Percentiles rank a stretch among this genome's conserved stretches.
These are phyloP conservation scores for Myotis myotis DNA, from an alignment of 2,797 vertebrate species.

Conservation along the genomic window DNA sequence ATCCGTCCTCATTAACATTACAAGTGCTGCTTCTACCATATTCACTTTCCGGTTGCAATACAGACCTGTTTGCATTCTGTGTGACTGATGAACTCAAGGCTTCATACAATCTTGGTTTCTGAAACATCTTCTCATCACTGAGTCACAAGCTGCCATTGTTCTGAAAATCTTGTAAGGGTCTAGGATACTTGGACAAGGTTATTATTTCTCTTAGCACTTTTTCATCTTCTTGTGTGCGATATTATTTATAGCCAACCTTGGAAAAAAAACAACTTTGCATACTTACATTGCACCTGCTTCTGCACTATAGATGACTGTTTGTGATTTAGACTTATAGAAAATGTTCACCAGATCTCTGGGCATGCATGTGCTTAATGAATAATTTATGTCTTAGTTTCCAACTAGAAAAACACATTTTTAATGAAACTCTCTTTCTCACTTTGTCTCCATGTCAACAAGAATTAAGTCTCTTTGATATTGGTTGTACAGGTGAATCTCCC, in stretches of 20 bases:
- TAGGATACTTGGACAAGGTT: constrained; percentile 12
- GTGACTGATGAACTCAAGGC: not conserved
- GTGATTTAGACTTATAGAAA: constrained; percentile 57
- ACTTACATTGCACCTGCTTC: constrained; percentile 53
- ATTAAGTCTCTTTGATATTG: not conserved
- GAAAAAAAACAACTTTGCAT: constrained; percentile 37
- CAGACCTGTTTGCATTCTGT: not conserved
- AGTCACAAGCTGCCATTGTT: constrained; percentile 43
- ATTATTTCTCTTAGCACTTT: constrained; percentile 45
- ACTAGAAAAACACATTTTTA: constrained; percentile 45
- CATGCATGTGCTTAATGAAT: constrained; percentile 19
- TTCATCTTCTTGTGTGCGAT: constrained; percentile 51
- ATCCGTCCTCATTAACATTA: constrained; percentile 36
- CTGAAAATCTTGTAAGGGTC: constrained; percentile 21
- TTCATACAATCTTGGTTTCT: constrained; percentile 43
- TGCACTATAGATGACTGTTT: constrained; percentile 21
- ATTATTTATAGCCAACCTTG: constrained; percentile 65
- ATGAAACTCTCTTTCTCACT: constrained; percentile 22
- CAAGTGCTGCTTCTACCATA: not conserved
- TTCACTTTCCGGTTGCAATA: not conserved
- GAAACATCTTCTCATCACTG: constrained; percentile 45
- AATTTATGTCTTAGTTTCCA: not conserved
- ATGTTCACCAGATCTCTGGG: constrained; percentile 5
- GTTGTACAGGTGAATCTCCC: not conserved
- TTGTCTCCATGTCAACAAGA: constrained; percentile 48